Conservation (phyloP, 2,888 invertebrate species). For the Watsonalla binaria region DNA sequence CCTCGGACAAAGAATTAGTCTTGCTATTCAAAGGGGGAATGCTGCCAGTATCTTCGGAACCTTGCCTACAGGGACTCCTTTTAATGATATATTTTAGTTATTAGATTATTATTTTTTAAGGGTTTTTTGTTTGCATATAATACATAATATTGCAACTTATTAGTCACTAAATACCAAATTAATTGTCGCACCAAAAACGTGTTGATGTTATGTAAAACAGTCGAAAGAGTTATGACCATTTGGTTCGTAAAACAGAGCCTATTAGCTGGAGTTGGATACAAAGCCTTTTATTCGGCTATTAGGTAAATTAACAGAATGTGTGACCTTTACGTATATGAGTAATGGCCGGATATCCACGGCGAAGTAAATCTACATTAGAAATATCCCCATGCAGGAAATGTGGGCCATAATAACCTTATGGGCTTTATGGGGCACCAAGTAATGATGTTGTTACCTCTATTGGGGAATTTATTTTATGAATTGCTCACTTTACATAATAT, state of each 20-base stretch:
- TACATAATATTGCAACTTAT: no score
- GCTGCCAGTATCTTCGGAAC: no score
- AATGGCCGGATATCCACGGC: constrained; percentile 13
- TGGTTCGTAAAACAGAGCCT: constrained; percentile 31
- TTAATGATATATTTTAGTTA: no score
- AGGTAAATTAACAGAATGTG: constrained; percentile 35
- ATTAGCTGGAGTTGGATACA: constrained; percentile 25
- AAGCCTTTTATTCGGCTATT: constrained; percentile 37
- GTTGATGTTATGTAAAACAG: constrained; percentile 1
- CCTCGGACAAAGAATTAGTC: no score
- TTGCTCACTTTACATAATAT: no score
- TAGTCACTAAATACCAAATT: no score
- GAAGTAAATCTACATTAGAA: constrained; percentile 21
- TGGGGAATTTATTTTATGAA: neutral
- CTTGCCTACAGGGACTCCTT: no score
- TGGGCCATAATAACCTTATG: neutral
- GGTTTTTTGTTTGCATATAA: no score
- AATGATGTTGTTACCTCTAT: neutral
- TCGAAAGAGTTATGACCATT: constrained; percentile 13
- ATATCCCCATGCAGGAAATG: neutral
- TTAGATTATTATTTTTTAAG: no score
- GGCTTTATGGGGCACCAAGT: neutral
- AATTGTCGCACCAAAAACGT: neutral
- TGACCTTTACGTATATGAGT: constrained; percentile 16
- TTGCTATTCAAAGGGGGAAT: no score